Evolutionary conservation across 2,888 invertebrate genomes (phyloP).

Genomic region (Yponomeuta plumbellus): DNA sequence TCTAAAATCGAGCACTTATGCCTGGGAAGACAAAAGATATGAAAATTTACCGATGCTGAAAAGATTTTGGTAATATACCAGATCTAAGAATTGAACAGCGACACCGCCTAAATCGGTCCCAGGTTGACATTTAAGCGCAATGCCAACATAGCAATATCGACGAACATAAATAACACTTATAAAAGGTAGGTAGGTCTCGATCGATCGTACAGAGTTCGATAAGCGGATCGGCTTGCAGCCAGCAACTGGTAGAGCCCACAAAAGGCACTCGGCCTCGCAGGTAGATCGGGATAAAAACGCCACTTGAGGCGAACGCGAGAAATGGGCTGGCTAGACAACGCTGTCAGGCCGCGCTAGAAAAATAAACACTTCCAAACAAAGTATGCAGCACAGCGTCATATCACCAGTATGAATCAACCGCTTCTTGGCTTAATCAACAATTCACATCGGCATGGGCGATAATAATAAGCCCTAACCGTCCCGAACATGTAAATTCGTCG

Average conservation of each 20-base stretch:
- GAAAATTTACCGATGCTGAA: too few relatives aligned
- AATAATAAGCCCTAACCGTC: slow-evolving; percentile 67
- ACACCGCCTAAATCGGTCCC: too few relatives aligned
- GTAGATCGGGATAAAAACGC: slow-evolving; percentile 71
- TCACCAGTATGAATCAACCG: slow-evolving; percentile 40
- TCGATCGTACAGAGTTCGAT: slow-evolving; percentile 10
- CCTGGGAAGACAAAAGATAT: too few relatives aligned
- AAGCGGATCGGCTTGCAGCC: slow-evolving; percentile 39
- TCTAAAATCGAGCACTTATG: too few relatives aligned
- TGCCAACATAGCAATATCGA: not conserved
- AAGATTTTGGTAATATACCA: too few relatives aligned
- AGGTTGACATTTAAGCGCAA: not conserved
- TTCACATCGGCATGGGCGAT: slow-evolving; percentile 62
- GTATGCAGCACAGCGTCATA: slow-evolving; percentile 30
- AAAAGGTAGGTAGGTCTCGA: not conserved
- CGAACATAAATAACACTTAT: not conserved
- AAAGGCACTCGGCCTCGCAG: slow-evolving; percentile 42
- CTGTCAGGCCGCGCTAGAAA: slow-evolving; percentile 37
- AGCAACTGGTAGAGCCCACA: slow-evolving; percentile 32
- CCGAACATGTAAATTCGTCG: slow-evolving; percentile 73
- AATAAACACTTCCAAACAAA: slow-evolving; percentile 29
- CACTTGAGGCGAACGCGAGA: slow-evolving; percentile 61
- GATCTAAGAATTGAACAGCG: too few relatives aligned
- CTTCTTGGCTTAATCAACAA: slow-evolving; percentile 49
- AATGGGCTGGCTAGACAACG: slow-evolving; percentile 66